phyloP scores from a whole-genome alignment of 2,888 invertebrate species.

The Herminia tarsipennalis region DNA sequence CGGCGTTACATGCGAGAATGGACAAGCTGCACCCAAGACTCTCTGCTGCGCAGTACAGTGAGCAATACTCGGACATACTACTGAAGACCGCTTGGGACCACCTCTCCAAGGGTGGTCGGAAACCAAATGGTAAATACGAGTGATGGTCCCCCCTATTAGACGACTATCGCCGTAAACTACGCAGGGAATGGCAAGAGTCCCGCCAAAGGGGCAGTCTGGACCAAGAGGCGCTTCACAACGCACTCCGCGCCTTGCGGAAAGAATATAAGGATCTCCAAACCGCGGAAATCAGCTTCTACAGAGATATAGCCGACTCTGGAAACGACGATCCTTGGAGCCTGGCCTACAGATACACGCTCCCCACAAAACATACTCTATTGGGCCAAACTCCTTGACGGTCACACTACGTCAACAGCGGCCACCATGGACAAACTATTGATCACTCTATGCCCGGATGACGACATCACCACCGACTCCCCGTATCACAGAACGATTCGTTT shows the following conservation, averaged over 20 bases:
- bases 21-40: not conserved
- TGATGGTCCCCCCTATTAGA: not conserved
- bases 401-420: slow-evolving; percentile 5
- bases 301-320: not conserved
- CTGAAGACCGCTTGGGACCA: not conserved
- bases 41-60: not conserved
- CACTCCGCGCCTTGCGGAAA: not conserved
- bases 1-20: not conserved
- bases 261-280: not conserved
- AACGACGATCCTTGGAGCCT: slow-evolving; percentile 24
- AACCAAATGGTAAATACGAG: not conserved
- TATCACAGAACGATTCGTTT: slow-evolving; percentile 34
- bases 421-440: too few relatives aligned
- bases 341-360: slow-evolving; percentile 35
- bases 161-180: not conserved
- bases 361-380: slow-evolving; percentile 30
- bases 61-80: not conserved
- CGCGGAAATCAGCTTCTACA: not conserved
- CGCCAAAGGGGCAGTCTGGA: not conserved
- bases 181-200: not conserved
- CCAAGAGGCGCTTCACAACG: not conserved
- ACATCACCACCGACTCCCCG: slow-evolving; percentile 14
- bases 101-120: not conserved
- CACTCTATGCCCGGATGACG: slow-evolving; percentile 48
- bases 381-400: not conserved